Evolutionary conservation across 1,140 invertebrate genomes (phyloP).

Genomic region (Bombus sibiricus): DNA sequence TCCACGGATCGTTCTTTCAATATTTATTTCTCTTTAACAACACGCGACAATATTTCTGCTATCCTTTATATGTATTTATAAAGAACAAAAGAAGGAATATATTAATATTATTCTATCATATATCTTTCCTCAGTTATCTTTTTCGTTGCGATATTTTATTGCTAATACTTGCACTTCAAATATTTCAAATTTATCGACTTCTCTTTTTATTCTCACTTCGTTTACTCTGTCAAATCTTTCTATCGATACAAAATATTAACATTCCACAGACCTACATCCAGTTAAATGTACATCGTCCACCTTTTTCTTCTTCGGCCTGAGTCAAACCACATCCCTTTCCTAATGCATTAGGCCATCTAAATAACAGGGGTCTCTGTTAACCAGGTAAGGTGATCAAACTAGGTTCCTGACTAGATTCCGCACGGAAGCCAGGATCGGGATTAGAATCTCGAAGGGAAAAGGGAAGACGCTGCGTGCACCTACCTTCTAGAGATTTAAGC

Average conservation of each 20-base stretch:
- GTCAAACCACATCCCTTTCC: not conserved
- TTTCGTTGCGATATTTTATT: not conserved
- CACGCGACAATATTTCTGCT: not conserved
- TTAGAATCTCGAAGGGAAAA: conserved; percentile 49
- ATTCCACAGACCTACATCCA: not conserved
- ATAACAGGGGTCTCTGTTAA: not conserved
- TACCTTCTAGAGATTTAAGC: conserved; percentile 37
- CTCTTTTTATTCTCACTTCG: not conserved
- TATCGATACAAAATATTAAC: too few species aligned
- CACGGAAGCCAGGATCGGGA: conserved; percentile 14
- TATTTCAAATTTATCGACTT: not conserved
- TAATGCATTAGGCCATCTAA: conserved; percentile 2
- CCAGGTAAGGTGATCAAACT: conserved; percentile 25
- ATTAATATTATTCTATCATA: not conserved
- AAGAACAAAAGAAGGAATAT: not conserved
- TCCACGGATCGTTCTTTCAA: too few species aligned
- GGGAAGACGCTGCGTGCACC: not conserved
- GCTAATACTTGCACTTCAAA: not conserved
- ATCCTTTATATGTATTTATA: not conserved
- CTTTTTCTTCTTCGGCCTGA: not conserved
- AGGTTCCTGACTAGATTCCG: not conserved
- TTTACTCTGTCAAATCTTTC: not conserved
- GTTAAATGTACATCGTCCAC: not conserved
- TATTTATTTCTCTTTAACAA: not conserved
- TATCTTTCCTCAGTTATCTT: not conserved